phyloP scores from a whole-genome alignment of 2,113 vertebrate species.

The Sylvia atricapilla region DNA sequence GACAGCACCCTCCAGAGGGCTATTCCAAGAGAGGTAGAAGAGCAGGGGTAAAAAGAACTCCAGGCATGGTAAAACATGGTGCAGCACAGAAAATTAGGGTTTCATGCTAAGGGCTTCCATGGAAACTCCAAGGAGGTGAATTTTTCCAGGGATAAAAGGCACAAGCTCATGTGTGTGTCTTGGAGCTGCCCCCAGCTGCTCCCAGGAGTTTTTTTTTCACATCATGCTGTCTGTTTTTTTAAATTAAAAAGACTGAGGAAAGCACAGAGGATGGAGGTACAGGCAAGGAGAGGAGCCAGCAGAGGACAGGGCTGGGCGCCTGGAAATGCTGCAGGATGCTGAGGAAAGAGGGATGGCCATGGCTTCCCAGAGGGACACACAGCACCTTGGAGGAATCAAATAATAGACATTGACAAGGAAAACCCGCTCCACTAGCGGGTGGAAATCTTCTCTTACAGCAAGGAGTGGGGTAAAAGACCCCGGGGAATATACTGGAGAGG shows the following conservation, averaged over 20 bases:
- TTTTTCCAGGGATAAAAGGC: neutral
- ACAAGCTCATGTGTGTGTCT: neutral
- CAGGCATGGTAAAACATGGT: accelerated
- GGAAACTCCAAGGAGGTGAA: neutral
- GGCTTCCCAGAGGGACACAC: neutral
- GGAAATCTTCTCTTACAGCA: neutral
- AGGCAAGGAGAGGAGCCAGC: neutral
- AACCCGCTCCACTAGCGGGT: neutral
- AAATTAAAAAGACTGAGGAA: neutral
- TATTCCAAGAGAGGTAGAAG: neutral
- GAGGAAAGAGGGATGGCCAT: neutral
- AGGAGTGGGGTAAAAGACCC: neutral
- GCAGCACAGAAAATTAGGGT: neutral
- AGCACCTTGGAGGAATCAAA: neutral
- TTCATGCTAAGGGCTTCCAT: accelerated
- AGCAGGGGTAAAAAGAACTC: neutral
- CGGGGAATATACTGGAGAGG: neutral
- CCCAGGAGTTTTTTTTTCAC: neutral
- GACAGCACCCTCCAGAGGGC: neutral
- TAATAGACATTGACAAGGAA: neutral
- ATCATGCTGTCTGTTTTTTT: accelerated
- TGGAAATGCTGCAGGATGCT: neutral
- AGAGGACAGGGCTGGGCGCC: neutral
- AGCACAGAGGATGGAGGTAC: neutral
- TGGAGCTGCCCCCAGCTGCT: neutral